Conservation (phyloP, 92 coral and sea anemone species). For the Pocillopora grandis region DNA sequence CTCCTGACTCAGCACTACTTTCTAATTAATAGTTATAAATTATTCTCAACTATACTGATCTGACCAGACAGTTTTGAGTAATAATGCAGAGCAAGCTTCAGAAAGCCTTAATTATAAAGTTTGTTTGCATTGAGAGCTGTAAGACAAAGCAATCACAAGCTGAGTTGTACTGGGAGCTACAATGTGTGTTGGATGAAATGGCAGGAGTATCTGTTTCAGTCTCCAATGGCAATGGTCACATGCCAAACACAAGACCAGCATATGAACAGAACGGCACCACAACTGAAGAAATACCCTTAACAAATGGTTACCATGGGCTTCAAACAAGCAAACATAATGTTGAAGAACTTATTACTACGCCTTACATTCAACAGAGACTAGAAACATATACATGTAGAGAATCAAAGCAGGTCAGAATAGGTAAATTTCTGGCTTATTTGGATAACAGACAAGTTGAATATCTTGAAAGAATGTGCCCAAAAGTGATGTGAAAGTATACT, state of each 20-base stretch:
- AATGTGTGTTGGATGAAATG: conserved; percentile 64
- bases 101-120: no score
- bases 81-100: no score
- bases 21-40: no score
- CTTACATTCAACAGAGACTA: conserved; percentile 58
- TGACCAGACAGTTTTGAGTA: no score
- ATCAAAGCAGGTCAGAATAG: conserved; percentile 62
- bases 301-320: conserved; percentile 50
- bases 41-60: no score
- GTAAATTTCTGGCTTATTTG: conserved; percentile 65
- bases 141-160: conserved; percentile 44
- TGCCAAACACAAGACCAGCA: conserved; percentile 8
- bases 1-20: no score
- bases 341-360: conserved; percentile 60
- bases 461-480: conserved; percentile 57
- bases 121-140: background rate
- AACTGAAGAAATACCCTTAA: conserved; percentile 20
- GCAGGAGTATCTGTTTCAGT: conserved; percentile 23
- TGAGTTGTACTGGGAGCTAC: conserved; percentile 78
- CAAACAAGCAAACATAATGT: conserved; percentile 14
- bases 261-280: conserved; percentile 27
- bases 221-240: conserved; percentile 49
- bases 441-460: conserved; percentile 56
- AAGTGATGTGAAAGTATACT: background rate
- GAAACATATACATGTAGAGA: conserved; percentile 57